phyloP scores from a whole-genome alignment of 1,140 invertebrate species.

The Leptinotarsa lineolata region DNA sequence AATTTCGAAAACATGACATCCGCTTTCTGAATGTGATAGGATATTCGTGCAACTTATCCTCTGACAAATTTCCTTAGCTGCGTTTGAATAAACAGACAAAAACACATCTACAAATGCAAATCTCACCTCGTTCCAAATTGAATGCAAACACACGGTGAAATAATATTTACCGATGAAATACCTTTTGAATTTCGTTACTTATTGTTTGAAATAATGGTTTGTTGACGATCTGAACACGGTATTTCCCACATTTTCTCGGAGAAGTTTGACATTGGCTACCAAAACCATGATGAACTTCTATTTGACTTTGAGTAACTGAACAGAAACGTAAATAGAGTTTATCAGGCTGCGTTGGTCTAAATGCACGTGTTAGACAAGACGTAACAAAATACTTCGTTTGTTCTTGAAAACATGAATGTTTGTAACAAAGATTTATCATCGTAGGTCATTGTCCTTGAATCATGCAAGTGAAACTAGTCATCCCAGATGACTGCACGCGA shows the following conservation, averaged over 20 bases:
- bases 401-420: too few species aligned
- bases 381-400: too few species aligned
- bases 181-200: conserved; percentile 3
- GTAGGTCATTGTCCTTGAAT: background rate
- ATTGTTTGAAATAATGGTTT: conserved; percentile 6
- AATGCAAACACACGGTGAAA: background rate
- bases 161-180: conserved; percentile 16
- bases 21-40: too few species aligned
- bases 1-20: too few species aligned
- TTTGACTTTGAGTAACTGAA: background rate
- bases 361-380: too few species aligned
- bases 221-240: background rate
- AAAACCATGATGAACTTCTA: background rate
- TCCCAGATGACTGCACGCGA: too few species aligned
- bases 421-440: too few species aligned
- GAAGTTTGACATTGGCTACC: background rate
- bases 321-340: too few species aligned
- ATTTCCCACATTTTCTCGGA: background rate
- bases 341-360: too few species aligned
- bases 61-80: too few species aligned
- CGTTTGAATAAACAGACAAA: too few species aligned
- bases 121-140: conserved; percentile 19
- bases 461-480: background rate
- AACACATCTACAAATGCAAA: conserved; percentile 1
- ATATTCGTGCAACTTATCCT: too few species aligned